Percentiles rank a stretch among this genome's conserved stretches.
phyloP scores from a whole-genome alignment of 1,140 invertebrate genomes.

The Drosophila arizonae region DNA sequence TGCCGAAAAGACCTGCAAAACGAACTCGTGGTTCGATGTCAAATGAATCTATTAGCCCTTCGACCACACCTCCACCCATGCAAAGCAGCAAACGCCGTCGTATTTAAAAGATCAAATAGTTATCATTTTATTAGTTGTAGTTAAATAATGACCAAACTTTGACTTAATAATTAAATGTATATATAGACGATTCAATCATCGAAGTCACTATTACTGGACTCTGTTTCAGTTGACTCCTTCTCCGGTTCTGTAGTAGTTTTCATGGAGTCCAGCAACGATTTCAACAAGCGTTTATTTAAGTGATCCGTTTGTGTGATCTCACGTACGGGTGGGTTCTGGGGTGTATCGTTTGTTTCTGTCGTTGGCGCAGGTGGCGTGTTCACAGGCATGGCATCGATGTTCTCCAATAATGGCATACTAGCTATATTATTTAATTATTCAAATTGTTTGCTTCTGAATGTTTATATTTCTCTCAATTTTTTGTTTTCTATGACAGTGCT shows the following conservation, averaged over 20 bases:
- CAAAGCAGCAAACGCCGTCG: constrained; percentile 75
- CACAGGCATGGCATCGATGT: constrained; percentile 55
- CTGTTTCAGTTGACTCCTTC: constrained; percentile 15
- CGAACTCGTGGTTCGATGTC: constrained; percentile 82
- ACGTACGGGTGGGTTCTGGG: constrained; percentile 50
- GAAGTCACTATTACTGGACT: constrained; percentile 59
- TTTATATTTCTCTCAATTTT: constrained; percentile 3
- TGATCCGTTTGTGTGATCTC: constrained; percentile 78
- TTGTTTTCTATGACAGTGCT: constrained; percentile 38
- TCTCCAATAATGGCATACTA: constrained; percentile 57
- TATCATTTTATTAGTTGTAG: constrained; percentile 50
- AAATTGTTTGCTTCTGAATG: background rate
- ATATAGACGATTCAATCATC: constrained; percentile 61
- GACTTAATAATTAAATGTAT: constrained; percentile 50
- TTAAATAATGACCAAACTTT: constrained; percentile 43
- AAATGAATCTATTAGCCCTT: constrained; percentile 80
- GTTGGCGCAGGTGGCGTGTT: constrained; percentile 48
- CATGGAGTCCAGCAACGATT: constrained; percentile 70
- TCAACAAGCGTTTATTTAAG: constrained; percentile 67
- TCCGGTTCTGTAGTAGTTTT: constrained; percentile 44
- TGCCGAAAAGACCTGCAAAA: constrained; percentile 77
- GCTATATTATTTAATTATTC: constrained; percentile 15
- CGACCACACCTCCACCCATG: constrained; percentile 79
- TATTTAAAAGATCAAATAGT: constrained; percentile 57
- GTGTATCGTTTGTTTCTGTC: constrained; percentile 26